Conservation (phyloP, 2,113 vertebrate species). For the Phrynocephalus versicolor region DNA sequence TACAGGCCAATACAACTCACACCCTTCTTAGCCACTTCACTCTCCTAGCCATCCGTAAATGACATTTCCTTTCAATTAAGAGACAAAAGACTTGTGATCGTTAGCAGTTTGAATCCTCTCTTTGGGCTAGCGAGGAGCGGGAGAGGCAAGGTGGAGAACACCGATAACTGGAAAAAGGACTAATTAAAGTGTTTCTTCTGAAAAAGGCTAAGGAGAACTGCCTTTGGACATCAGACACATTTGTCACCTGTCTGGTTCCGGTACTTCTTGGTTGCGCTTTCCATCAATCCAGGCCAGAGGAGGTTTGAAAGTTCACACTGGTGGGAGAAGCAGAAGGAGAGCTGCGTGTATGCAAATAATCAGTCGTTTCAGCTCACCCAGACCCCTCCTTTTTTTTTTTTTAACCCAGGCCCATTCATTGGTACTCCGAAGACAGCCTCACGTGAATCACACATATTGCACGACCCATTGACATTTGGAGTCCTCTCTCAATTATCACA, state of each 20-base stretch:
- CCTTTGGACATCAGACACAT: background rate
- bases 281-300: background rate
- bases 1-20: background rate
- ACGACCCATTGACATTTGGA: background rate
- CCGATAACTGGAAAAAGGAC: background rate
- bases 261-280: background rate
- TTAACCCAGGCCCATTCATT: background rate
- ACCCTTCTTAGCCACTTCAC: background rate
- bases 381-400: background rate
- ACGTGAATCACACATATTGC: background rate
- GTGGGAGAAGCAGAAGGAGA: background rate
- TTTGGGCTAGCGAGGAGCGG: too few species aligned
- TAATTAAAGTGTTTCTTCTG: background rate
- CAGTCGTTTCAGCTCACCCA: background rate
- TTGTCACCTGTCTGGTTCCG: background rate
- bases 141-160: background rate
- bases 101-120: background rate
- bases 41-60: background rate
- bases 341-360: background rate
- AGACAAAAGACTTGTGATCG: background rate
- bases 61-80: slow-evolving; percentile 7
- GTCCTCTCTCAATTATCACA: background rate
- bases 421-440: background rate
- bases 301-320: background rate
- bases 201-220: background rate